Evolutionary conservation across 2,797 vertebrate species (phyloP).

Genomic region (Capromys pilorides): DNA sequence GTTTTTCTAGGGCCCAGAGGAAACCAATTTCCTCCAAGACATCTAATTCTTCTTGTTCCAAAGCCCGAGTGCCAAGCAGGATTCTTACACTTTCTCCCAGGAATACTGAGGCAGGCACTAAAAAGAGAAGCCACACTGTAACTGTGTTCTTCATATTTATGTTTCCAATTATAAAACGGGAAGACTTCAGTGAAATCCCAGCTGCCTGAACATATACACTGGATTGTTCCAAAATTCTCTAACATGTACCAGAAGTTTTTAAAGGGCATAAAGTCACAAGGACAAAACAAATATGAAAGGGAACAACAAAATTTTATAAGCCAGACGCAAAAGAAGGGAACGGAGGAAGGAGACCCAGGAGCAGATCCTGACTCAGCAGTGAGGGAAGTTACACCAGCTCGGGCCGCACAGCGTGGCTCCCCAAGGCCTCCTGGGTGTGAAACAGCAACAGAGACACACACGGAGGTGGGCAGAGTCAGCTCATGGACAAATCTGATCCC

Average conservation of each 20-base stretch:
- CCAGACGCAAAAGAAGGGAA: background rate
- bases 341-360: background rate
- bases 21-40: background rate
- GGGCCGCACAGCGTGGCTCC: no score
- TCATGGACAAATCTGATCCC: background rate
- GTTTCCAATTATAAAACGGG: constrained; percentile 42
- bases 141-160: constrained; percentile 26
- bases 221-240: constrained; percentile 21
- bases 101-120: background rate
- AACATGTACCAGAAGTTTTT: background rate
- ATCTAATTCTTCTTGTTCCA: background rate
- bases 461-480: background rate
- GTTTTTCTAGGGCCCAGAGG: background rate
- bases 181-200: constrained; percentile 47
- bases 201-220: background rate
- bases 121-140: background rate
- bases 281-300: constrained; percentile 43
- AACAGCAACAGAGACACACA: background rate
- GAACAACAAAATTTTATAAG: background rate
- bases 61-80: constrained; percentile 16
- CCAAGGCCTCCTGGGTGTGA: background rate
- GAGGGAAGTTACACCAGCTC: background rate
- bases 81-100: constrained; percentile 7
- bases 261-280: constrained; percentile 15
- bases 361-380: background rate